Conservation (phyloP, 2,797 vertebrate species). For the Sebastes goodei region DNA sequence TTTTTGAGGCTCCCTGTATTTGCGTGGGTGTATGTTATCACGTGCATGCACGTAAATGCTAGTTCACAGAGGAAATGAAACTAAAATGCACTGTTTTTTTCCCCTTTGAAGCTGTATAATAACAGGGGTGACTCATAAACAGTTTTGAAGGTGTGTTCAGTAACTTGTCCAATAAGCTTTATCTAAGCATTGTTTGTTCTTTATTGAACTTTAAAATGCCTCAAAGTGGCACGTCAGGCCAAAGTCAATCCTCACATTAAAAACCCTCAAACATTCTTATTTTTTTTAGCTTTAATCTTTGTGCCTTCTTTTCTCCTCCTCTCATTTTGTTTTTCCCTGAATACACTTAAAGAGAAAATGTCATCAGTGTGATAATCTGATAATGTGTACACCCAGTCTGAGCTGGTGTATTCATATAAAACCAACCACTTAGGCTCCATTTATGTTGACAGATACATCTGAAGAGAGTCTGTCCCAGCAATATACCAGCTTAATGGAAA, state of each 20-base stretch:
- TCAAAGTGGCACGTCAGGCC: neutral
- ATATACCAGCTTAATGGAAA: neutral
- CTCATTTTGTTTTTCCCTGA: neutral
- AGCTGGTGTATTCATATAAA: neutral
- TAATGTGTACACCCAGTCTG: neutral
- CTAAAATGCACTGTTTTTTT: neutral
- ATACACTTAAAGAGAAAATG: neutral
- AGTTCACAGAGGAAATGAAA: conserved; percentile 38
- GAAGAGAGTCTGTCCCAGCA: neutral
- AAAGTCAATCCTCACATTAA: neutral
- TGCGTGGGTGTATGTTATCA: neutral
- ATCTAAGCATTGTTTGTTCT: neutral
- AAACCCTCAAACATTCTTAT: no score
- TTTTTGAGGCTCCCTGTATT: neutral
- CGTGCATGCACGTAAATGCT: neutral
- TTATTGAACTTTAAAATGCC: neutral
- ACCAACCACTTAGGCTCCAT: neutral
- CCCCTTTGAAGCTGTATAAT: accelerated
- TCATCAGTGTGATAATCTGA: neutral
- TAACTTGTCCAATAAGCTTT: neutral
- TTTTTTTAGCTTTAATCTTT: neutral
- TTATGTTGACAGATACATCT: neutral
- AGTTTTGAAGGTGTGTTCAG: neutral
- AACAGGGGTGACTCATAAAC: neutral
- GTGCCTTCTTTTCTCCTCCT: neutral